Evolutionary conservation across 2,797 vertebrate species (phyloP).

Genomic region (Melanotaenia maccullochi): DNA sequence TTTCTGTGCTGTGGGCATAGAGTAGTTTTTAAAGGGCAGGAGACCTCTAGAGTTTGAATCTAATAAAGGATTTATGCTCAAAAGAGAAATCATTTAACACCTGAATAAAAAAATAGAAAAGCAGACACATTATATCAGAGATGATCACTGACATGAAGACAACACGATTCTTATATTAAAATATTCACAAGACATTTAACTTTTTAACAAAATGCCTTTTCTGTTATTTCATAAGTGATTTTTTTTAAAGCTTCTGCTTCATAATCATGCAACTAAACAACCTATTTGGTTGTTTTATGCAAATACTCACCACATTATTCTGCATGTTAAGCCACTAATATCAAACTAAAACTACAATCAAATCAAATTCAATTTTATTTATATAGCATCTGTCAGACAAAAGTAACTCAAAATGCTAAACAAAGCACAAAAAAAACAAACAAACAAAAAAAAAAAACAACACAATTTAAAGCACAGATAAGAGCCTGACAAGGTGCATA

Average conservation of each 20-base stretch:
- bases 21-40: constrained; percentile 35
- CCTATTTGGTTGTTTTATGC: constrained; percentile 21
- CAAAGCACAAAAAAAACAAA: too few species aligned
- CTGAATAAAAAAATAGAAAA: constrained; percentile 2
- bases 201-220: constrained; percentile 13
- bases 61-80: constrained; percentile 60
- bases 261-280: constrained; percentile 10
- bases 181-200: too few species aligned
- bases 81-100: constrained; percentile 39
- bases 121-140: not conserved
- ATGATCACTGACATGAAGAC: not conserved
- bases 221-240: constrained; percentile 8
- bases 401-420: too few species aligned
- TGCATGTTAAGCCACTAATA: constrained; percentile 31
- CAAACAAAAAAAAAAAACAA: too few species aligned
- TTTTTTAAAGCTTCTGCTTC: constrained; percentile 15
- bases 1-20: constrained; percentile 6
- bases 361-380: too few species aligned
- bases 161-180: not conserved
- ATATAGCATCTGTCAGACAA: too few species aligned
- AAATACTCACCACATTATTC: constrained; percentile 26
- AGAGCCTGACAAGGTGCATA: too few species aligned
- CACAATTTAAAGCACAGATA: too few species aligned
- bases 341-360: constrained; percentile 43
- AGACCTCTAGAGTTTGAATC: constrained; percentile 34